These are phyloP conservation scores for Megaceryle torquata DNA, from an alignment of 2,113 vertebrate genomes.

Conservation along the genomic window DNA sequence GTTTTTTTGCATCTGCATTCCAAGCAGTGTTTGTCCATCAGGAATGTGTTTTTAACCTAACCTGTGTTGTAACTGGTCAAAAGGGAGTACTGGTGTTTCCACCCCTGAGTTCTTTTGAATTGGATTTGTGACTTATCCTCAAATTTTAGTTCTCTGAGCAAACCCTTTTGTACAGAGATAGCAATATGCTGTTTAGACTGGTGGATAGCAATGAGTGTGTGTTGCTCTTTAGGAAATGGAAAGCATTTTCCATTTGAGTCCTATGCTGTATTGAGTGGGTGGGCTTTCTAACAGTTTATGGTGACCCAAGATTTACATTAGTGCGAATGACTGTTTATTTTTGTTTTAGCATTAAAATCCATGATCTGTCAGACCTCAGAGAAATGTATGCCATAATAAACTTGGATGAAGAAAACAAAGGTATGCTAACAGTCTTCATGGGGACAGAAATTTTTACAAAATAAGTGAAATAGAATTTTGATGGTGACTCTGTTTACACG, in stretches of 20 bases:
- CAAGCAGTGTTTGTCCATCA: neutral
- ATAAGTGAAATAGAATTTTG: neutral
- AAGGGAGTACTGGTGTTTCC: neutral
- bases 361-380: slow-evolving; percentile 91
- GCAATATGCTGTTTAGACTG: neutral
- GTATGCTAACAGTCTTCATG: slow-evolving; percentile 65
- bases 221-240: neutral
- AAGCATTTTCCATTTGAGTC: neutral
- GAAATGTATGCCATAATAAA: slow-evolving; percentile 92
- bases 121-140: neutral
- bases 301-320: neutral
- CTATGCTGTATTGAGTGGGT: neutral
- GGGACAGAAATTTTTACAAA: neutral
- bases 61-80: neutral
- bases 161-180: neutral
- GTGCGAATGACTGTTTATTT: slow-evolving; percentile 23
- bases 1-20: neutral
- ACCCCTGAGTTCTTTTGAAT: neutral
- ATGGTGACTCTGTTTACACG: neutral
- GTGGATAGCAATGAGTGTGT: neutral
- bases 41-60: neutral
- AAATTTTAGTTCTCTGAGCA: neutral
- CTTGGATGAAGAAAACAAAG: slow-evolving; percentile 97
- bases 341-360: slow-evolving; percentile 90
- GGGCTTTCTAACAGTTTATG: neutral